Base-by-base conservation (phyloP, 2,888 invertebrate genomes). In the Ferdinandea cuprea region DNA sequence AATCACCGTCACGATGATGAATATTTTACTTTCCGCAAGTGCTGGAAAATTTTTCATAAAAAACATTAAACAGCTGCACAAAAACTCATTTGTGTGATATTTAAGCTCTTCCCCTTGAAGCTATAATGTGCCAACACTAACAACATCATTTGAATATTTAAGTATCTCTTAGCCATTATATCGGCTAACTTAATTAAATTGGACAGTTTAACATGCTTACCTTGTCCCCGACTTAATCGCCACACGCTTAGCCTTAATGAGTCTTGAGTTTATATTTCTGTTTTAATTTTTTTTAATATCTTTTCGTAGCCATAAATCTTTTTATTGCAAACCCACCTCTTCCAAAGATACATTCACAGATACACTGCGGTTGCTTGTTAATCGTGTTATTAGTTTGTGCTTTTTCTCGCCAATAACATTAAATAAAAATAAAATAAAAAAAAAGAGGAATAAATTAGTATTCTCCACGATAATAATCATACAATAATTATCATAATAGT, bases 241-340 rank as follows among this genome's bases (percentile, higher is more conserved):
- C 83, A 63, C 78, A 77, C 83, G 83, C 83, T 81, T 81, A 81
- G 81, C 81, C 81, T 81, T 81, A 81, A 81, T 81, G 76, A 81
- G 77, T 77, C 71, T 77, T 81, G 66, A 66, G 63, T 72, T 63
- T 56, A 65, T 72, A 25, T 42, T 25, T 66, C 61, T 66, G 68
- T 9, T 56, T 46, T 46, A 52, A 52, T 52, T 50, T n/a, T 40
- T 66, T 50, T 65, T 35, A 56, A 69, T 72, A 69, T 30, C 44
- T 46, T 63, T 63, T 80, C 66, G 63, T 69, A 63, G 17, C 69
- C 56, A 80, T 80, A 74, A 74, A 80, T 74, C 63, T 52, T 68
- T 80, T 80, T 80, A 80, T 80, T 74, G 52, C 72, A 44, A 61
- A 44, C 28, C 54, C 32, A 73, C 63, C 61, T 32, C 40, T 17